Evolutionary conservation across 2,888 invertebrate genomes (phyloP).

Genomic region (Hartigia nigra): DNA sequence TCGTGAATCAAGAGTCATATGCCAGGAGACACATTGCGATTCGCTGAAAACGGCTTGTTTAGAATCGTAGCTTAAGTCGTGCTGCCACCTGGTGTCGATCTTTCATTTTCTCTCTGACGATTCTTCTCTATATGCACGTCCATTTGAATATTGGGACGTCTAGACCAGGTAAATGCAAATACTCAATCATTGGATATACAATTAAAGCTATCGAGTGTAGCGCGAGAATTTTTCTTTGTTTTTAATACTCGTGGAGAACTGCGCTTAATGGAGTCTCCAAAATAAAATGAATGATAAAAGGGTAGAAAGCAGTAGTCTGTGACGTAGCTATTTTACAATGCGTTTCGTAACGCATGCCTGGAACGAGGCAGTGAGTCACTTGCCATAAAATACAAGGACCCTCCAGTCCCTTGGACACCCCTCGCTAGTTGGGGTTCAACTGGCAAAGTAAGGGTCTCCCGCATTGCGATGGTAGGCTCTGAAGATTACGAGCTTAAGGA

Average conservation of each 20-base stretch:
- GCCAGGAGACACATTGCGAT: background rate
- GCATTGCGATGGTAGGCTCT: background rate
- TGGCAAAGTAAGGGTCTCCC: background rate
- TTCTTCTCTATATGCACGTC: background rate
- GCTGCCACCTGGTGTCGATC: background rate
- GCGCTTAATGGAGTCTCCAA: background rate
- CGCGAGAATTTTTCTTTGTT: background rate
- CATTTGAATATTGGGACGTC: background rate
- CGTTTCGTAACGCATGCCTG: background rate
- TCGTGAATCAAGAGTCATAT: background rate
- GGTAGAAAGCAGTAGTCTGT: background rate
- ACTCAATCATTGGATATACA: background rate
- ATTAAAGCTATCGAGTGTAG: background rate
- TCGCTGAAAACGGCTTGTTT: background rate
- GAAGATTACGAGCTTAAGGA: background rate
- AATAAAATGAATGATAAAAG: background rate
- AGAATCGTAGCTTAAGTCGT: background rate
- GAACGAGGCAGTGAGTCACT: conserved; percentile 43
- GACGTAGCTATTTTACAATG: background rate
- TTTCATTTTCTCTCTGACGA: background rate
- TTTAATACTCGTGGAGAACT: background rate
- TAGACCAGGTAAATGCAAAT: background rate
- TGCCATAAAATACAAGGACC: conserved; percentile 45
- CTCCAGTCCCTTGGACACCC: conserved; percentile 19
- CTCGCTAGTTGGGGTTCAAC: conserved; percentile 8